Evolutionary conservation across 2,888 invertebrate species (phyloP).

Genomic region (Dorcus hopei): DNA sequence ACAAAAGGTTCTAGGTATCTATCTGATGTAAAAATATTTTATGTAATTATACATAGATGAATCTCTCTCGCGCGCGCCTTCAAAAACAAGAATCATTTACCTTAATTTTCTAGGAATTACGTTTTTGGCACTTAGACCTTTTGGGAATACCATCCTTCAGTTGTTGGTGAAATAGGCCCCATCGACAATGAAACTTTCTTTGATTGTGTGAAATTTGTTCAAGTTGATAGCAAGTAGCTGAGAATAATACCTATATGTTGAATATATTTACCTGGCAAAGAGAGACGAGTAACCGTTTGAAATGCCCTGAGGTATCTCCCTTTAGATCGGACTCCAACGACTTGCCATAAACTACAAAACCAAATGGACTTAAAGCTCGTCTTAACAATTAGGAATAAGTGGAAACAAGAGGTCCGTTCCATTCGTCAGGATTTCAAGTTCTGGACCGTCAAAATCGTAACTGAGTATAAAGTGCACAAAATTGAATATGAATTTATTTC

Average conservation of each 20-base stretch:
- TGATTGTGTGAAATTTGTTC: neutral
- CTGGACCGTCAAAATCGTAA: too few species aligned
- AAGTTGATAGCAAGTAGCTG: slow-evolving; percentile 12
- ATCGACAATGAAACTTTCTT: neutral
- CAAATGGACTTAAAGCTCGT: slow-evolving; percentile 10
- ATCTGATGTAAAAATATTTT: too few species aligned
- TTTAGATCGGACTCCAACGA: slow-evolving; percentile 81
- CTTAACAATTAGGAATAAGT: neutral
- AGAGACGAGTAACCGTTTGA: slow-evolving; percentile 86
- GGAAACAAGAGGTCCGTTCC: neutral
- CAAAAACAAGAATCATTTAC: too few species aligned
- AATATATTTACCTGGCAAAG: slow-evolving; percentile 60
- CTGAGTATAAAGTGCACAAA: neutral
- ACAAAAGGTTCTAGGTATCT: too few species aligned
- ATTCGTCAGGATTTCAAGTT: too few species aligned
- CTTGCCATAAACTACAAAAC: slow-evolving; percentile 71
- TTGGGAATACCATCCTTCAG: too few species aligned
- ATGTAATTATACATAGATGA: too few species aligned
- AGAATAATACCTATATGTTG: neutral
- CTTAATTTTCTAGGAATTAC: too few species aligned
- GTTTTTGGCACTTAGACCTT: too few species aligned
- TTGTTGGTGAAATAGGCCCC: too few species aligned
- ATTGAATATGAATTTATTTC: neutral
- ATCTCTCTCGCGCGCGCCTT: too few species aligned
- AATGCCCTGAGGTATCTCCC: slow-evolving; percentile 94